phyloP scores from a whole-genome alignment of 2,888 invertebrate genomes.

The Athalia rosae region DNA sequence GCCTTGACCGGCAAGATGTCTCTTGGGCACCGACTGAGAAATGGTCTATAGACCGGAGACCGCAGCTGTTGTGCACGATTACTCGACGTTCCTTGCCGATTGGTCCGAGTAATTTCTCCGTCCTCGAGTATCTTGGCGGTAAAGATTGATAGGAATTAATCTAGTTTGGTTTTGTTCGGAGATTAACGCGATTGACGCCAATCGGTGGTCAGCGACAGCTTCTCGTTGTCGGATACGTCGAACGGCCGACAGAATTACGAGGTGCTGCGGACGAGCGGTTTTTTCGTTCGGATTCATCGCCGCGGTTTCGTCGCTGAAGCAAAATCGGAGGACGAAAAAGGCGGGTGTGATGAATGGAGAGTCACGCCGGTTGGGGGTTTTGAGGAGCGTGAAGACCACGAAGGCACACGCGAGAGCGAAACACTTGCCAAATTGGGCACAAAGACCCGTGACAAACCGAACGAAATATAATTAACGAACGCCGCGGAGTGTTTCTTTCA shows the following conservation, averaged over 20 bases:
- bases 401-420: constrained; percentile 23
- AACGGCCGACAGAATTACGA: no score
- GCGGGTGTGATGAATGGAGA: constrained; percentile 30
- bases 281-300: no score
- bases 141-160: no score
- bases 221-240: no score
- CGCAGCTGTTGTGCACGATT: constrained; percentile 2
- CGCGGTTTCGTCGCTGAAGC: neutral
- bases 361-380: constrained; percentile 41
- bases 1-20: constrained; percentile 70
- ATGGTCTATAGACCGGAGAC: constrained; percentile 33
- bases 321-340: constrained; percentile 1
- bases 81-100: constrained; percentile 33
- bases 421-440: constrained; percentile 21
- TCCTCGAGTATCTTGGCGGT: constrained; percentile 12
- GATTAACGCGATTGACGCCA: no score
- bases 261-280: no score
- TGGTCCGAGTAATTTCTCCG: constrained; percentile 10
- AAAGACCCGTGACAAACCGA: neutral
- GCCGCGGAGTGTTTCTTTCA: neutral
- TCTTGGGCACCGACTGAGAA: constrained; percentile 36
- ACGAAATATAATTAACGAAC: constrained; percentile 7
- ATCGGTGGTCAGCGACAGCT: no score
- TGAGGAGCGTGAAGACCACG: constrained; percentile 36
- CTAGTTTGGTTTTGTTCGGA: no score